Conservation (phyloP, 2,888 invertebrate species). For the Thera britannica region DNA sequence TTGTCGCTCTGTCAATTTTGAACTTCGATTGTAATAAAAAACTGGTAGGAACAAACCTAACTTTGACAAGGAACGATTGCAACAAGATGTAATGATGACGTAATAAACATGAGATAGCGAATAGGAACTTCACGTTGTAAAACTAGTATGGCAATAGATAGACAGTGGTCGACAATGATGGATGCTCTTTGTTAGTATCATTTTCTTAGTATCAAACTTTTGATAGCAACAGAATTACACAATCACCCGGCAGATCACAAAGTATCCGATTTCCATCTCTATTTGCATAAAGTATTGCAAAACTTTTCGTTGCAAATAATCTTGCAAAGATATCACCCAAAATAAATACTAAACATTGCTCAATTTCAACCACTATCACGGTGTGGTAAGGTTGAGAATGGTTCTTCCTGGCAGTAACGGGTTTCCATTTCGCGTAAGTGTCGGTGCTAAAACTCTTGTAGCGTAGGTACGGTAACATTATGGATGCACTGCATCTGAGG, state of each 20-base stretch:
- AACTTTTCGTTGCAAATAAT: not conserved
- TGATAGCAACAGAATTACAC: too few species aligned
- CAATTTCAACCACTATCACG: not conserved
- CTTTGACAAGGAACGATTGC: too few species aligned
- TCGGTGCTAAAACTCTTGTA: conserved; percentile 25
- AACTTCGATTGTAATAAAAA: too few species aligned
- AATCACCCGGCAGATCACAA: not conserved
- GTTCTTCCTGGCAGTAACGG: conserved; percentile 23
- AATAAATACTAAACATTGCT: not conserved
- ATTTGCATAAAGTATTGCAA: not conserved
- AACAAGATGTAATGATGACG: too few species aligned
- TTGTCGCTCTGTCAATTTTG: too few species aligned
- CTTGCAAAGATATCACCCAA: not conserved
- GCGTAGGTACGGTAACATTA: conserved; percentile 19
- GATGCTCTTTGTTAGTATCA: too few species aligned
- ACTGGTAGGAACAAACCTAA: too few species aligned
- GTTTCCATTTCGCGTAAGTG: conserved; percentile 27
- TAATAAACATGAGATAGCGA: too few species aligned
- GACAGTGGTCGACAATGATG: too few species aligned
- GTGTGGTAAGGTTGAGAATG: conserved; percentile 20
- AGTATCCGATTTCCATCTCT: not conserved
- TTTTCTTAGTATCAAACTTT: too few species aligned
- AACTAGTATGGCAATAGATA: too few species aligned
- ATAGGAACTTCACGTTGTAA: too few species aligned
- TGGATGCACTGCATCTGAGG: conserved; percentile 18